phyloP scores from a whole-genome alignment of 2,113 vertebrate genomes.

The Chlamydotis undulata region DNA sequence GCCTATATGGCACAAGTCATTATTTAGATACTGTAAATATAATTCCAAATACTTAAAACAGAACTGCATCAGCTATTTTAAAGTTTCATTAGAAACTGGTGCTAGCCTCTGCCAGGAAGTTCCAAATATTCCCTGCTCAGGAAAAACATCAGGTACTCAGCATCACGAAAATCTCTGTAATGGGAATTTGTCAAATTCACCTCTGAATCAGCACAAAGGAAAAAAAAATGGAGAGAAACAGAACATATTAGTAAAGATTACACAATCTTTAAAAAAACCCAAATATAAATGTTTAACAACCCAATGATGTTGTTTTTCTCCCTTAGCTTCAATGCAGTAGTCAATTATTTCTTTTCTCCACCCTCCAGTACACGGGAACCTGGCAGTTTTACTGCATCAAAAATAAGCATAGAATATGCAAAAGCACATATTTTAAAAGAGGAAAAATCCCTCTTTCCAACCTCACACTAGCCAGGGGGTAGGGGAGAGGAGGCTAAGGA shows the following conservation, averaged over 20 bases:
- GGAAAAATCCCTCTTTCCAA: background rate
- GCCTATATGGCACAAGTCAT: constrained; percentile 12
- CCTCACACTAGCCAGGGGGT: background rate
- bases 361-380: background rate
- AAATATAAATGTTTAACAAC: background rate
- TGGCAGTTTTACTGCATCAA: background rate
- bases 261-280: background rate
- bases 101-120: background rate
- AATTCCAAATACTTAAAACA: constrained; percentile 7
- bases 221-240: background rate
- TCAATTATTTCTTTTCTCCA: background rate
- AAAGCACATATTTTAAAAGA: background rate
- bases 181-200: background rate
- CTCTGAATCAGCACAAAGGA: background rate
- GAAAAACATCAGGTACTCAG: background rate
- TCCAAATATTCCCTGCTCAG: background rate
- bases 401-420: background rate
- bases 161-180: background rate
- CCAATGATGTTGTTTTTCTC: background rate
- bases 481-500: background rate
- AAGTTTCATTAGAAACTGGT: background rate
- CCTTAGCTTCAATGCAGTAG: background rate
- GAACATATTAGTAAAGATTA: background rate
- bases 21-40: constrained; percentile 52
- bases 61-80: background rate